Evolutionary conservation across 2,888 invertebrate species (phyloP).

Genomic region (Panopea generosa): DNA sequence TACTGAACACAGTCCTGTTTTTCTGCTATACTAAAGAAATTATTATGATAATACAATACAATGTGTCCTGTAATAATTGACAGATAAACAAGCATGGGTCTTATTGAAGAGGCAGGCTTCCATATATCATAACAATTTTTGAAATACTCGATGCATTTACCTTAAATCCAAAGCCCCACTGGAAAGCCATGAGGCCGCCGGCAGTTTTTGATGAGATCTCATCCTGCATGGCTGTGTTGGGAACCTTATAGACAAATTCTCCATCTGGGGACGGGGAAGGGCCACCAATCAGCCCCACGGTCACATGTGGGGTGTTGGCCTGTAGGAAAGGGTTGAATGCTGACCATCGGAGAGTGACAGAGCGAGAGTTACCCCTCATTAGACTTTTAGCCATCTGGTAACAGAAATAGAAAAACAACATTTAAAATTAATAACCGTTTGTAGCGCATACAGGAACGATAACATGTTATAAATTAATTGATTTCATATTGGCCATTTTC

Average conservation of each 20-base stretch:
- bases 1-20: no score
- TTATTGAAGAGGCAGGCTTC: no score
- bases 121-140: no score
- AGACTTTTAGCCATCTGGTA: slow-evolving; percentile 67
- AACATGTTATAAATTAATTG: no score
- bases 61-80: no score
- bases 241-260: slow-evolving; percentile 84
- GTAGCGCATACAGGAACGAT: no score
- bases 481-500: no score
- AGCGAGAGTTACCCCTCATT: slow-evolving; percentile 73
- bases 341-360: slow-evolving; percentile 84
- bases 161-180: slow-evolving; percentile 70
- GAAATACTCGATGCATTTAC: slow-evolving; percentile 32
- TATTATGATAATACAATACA: no score
- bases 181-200: slow-evolving; percentile 74
- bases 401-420: slow-evolving; percentile 4
- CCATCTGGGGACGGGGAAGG: slow-evolving; percentile 84
- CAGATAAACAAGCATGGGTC: no score
- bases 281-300: slow-evolving; percentile 82
- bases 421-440: no score
- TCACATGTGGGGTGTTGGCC: slow-evolving; percentile 70
- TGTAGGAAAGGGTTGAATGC: slow-evolving; percentile 85
- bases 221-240: slow-evolving; percentile 78
- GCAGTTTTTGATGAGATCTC: slow-evolving; percentile 67
- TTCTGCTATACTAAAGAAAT: no score